These are phyloP conservation scores for Chaetops frenatus DNA, from an alignment of 2,113 vertebrate species.

Conservation along the genomic window DNA sequence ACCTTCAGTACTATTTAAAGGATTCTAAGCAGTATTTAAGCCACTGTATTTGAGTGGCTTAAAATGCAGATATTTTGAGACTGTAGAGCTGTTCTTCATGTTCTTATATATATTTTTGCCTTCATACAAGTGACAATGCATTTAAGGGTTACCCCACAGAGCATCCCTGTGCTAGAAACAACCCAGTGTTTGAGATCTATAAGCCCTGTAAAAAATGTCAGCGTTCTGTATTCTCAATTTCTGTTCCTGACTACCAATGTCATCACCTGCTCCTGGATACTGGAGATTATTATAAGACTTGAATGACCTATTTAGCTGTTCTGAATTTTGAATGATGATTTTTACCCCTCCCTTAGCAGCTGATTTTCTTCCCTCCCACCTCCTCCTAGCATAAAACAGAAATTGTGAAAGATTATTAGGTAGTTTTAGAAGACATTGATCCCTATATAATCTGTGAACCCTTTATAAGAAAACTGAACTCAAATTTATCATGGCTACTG, in stretches of 20 bases:
- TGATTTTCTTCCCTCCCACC: not conserved
- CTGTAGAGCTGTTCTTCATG: not conserved
- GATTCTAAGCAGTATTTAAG: not conserved
- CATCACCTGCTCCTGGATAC: conserved; percentile 11
- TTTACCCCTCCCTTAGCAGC: not conserved
- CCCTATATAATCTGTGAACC: not conserved
- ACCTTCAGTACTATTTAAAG: not conserved
- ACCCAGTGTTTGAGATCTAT: not conserved
- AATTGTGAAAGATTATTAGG: not conserved
- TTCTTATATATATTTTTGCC: not conserved
- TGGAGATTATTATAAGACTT: conserved; percentile 54
- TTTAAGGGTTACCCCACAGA: not conserved
- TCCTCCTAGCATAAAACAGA: not conserved
- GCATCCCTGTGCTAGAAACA: not conserved
- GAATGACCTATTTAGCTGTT: conserved; percentile 60
- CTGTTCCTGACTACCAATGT: not conserved
- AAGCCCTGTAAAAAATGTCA: not conserved
- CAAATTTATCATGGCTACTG: not conserved
- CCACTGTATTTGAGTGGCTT: not conserved
- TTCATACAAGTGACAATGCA: not conserved
- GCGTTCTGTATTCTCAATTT: not conserved
- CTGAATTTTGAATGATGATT: conserved; percentile 8
- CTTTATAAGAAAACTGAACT: not conserved
- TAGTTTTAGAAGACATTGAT: not conserved
- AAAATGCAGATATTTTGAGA: not conserved